phyloP scores from a whole-genome alignment of 2,888 invertebrate species.

The Parthenolecanium corni region DNA sequence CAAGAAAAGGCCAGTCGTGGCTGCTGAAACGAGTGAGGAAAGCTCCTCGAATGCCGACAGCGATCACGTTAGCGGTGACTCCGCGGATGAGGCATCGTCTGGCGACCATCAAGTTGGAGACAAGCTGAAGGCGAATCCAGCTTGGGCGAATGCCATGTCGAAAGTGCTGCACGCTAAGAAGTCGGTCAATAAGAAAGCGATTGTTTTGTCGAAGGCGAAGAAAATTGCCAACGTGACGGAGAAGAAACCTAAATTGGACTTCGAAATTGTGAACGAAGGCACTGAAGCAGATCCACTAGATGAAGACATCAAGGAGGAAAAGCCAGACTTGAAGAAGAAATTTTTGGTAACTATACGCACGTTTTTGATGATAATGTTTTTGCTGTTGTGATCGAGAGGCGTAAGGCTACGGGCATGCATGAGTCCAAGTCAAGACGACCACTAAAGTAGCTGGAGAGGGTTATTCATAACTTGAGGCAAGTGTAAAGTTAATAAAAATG shows the following conservation, averaged over 20 bases:
- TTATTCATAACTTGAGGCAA: too few species aligned
- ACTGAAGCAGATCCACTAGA: slow-evolving; percentile 38
- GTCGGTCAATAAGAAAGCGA: slow-evolving; percentile 59
- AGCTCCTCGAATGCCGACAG: slow-evolving; percentile 1
- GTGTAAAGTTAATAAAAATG: too few species aligned
- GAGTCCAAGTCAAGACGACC: too few species aligned
- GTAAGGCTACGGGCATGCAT: too few species aligned
- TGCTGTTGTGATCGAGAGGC: too few species aligned
- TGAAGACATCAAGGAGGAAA: slow-evolving; percentile 33
- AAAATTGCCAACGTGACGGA: slow-evolving; percentile 47
- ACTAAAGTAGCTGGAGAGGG: too few species aligned
- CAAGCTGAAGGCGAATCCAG: slow-evolving; percentile 44
- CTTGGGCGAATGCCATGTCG: slow-evolving; percentile 72
- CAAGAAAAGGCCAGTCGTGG: background rate
- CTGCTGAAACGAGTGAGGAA: slow-evolving; percentile 1
- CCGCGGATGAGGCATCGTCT: background rate
- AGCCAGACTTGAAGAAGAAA: slow-evolving; percentile 22
- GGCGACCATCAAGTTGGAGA: background rate
- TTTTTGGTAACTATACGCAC: slow-evolving; percentile 17
- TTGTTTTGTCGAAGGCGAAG: slow-evolving; percentile 69
- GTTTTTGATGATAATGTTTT: too few species aligned
- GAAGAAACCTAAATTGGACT: slow-evolving; percentile 37
- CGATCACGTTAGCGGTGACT: background rate
- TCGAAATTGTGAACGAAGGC: slow-evolving; percentile 51
- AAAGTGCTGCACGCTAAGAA: slow-evolving; percentile 65